phyloP scores from a whole-genome alignment of 2,797 vertebrate species.

The Betta splendens region DNA sequence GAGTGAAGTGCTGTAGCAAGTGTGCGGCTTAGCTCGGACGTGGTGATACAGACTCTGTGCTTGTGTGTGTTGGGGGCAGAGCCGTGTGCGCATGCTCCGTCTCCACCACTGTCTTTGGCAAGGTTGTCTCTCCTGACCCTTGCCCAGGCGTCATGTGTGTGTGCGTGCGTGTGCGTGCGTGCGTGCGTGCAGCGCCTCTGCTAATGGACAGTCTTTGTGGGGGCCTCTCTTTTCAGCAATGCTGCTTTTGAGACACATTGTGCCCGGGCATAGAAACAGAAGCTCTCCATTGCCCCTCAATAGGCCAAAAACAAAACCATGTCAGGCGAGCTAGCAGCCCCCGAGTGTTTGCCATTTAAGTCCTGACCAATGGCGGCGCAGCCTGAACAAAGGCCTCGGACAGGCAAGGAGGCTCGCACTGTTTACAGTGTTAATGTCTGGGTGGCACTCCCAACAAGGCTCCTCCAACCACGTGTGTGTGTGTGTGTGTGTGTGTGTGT shows the following conservation, averaged over 20 bases:
- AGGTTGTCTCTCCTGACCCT: constrained; percentile 53
- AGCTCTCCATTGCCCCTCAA: constrained; percentile 79
- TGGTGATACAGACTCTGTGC: constrained; percentile 24
- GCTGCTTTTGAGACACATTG: constrained; percentile 77
- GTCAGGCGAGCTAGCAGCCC: constrained; percentile 81
- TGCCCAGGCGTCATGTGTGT: constrained; percentile 38
- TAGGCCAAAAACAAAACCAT: constrained; percentile 79
- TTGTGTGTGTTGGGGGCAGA: neutral
- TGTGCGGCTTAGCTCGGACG: constrained; percentile 40
- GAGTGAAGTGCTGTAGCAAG: constrained; percentile 40
- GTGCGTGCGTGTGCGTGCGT: constrained; percentile 10
- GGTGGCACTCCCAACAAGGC: constrained; percentile 67
- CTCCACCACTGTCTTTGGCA: constrained; percentile 50
- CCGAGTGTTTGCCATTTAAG: constrained; percentile 81
- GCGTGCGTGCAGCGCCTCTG: constrained; percentile 61
- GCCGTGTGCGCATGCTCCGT: constrained; percentile 28
- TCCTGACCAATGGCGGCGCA: constrained; percentile 72
- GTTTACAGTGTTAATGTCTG: constrained; percentile 78
- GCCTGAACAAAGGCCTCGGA: constrained; percentile 73
- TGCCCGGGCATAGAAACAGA: constrained; percentile 76
- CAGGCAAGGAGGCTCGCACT: constrained; percentile 67
- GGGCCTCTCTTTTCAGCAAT: constrained; percentile 74
- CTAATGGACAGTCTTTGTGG: constrained; percentile 76
- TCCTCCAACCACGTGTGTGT: constrained; percentile 56
- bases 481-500: too few species aligned